Evolutionary conservation across 2,113 vertebrate genomes (phyloP).

Genomic region (Xyrauchen texanus): DNA sequence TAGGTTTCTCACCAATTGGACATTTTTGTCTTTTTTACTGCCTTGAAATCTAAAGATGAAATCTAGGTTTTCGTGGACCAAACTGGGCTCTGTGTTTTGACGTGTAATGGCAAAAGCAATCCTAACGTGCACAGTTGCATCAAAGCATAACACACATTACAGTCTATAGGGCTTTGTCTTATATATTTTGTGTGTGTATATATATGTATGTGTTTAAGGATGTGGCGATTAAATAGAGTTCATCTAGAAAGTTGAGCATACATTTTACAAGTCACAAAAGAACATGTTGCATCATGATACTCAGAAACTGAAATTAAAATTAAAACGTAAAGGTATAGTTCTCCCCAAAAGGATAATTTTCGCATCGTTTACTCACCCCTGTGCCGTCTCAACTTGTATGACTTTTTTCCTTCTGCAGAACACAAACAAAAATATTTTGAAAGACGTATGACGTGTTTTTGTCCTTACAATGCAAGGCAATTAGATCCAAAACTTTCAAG

Average conservation of each 20-base stretch:
- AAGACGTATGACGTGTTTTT: too few species aligned
- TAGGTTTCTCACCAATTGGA: neutral
- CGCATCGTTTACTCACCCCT: too few species aligned
- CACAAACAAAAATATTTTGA: too few species aligned
- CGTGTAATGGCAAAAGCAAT: conserved; percentile 58
- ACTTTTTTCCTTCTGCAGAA: too few species aligned
- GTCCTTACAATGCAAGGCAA: too few species aligned
- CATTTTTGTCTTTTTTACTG: neutral
- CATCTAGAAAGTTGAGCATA: neutral
- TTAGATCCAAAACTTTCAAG: too few species aligned
- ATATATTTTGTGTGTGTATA: neutral
- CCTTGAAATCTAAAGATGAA: conserved; percentile 40
- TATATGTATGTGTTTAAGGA: conserved; percentile 38
- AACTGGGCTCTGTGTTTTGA: conserved; percentile 52
- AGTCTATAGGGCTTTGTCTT: conserved; percentile 55
- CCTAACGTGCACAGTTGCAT: conserved; percentile 59
- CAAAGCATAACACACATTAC: conserved; percentile 53
- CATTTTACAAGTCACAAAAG: neutral
- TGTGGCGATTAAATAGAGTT: neutral
- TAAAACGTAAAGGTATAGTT: neutral
- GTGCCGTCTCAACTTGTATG: too few species aligned
- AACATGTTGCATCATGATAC: neutral
- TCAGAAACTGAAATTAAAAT: neutral
- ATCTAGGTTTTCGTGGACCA: conserved; percentile 44
- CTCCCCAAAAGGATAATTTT: too few species aligned